These are phyloP conservation scores for Branchipolynoe longqiensis DNA, from an alignment of 2,888 invertebrate genomes.

Conservation along the genomic window DNA sequence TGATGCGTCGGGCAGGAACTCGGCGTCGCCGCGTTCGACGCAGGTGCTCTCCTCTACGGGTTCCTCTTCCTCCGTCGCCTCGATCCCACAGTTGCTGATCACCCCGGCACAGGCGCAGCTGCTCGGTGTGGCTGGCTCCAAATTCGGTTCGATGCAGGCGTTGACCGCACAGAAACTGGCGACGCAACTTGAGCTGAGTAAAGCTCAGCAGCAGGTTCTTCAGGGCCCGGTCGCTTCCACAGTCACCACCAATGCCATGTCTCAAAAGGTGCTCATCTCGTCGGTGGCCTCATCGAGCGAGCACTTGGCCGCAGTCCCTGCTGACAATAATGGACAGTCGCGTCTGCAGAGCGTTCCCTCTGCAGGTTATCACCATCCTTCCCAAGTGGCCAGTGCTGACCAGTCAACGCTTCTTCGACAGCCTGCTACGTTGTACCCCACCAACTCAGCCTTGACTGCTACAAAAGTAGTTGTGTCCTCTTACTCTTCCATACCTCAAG, in stretches of 20 bases:
- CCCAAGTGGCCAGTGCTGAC: no score
- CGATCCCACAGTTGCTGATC: slow-evolving; percentile 24
- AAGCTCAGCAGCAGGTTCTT: background rate
- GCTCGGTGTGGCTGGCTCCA: slow-evolving; percentile 13
- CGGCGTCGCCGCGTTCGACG: background rate
- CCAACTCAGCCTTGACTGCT: background rate
- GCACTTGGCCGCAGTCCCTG: background rate
- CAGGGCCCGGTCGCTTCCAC: background rate
- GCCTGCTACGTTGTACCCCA: background rate
- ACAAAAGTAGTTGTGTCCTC: no score
- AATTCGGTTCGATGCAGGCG: background rate
- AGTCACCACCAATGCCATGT: slow-evolving; percentile 8
- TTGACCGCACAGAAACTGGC: background rate
- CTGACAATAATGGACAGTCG: background rate
- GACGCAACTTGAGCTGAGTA: background rate
- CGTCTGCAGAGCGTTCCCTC: slow-evolving; percentile 24
- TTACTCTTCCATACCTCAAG: background rate
- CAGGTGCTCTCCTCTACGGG: no score
- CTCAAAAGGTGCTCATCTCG: slow-evolving; percentile 23
- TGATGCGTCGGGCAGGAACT: background rate
- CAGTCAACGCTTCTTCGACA: background rate
- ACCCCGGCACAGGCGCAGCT: slow-evolving; percentile 35
- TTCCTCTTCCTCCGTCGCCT: background rate
- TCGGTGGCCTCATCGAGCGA: background rate
- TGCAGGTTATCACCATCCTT: no score